phyloP scores from a whole-genome alignment of 2,113 vertebrate genomes.

The Varanus komodoensis region DNA sequence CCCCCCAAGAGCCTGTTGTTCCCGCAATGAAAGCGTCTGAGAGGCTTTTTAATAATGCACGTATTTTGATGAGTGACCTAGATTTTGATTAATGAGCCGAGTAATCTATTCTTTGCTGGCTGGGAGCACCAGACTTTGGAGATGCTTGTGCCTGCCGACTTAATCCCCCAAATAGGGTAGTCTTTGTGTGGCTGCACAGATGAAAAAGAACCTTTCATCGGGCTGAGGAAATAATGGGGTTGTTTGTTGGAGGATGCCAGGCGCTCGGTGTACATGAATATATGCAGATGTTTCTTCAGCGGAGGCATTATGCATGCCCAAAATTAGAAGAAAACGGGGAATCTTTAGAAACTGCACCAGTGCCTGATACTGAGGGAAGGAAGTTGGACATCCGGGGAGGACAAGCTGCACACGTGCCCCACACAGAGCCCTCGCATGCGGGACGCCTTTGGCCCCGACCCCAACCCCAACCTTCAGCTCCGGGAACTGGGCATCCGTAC shows the following conservation, averaged over 20 bases:
- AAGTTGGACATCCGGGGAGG: background rate
- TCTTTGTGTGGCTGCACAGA: conserved; percentile 18
- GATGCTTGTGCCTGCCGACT: conserved; percentile 64
- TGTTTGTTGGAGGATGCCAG: conserved; percentile 30
- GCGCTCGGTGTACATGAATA: background rate
- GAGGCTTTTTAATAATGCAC: conserved; percentile 26
- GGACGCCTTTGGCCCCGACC: too few relatives aligned
- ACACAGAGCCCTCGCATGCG: background rate
- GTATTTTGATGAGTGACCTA: conserved; percentile 33
- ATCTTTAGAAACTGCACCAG: too few relatives aligned
- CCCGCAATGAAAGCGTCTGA: conserved; percentile 37
- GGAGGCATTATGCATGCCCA: conserved; percentile 37
- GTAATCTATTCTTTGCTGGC: conserved; percentile 42
- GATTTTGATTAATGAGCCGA: conserved; percentile 65
- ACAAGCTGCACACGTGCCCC: background rate
- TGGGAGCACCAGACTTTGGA: conserved; percentile 35
- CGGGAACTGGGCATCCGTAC: too few relatives aligned
- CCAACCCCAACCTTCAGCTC: too few relatives aligned
- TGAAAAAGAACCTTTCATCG: background rate
- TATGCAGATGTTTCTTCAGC: background rate
- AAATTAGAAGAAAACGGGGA: background rate
- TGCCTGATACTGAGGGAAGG: background rate
- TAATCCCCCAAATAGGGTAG: conserved; percentile 43
- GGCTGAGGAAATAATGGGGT: conserved; percentile 4
- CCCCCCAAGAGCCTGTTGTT: background rate